Evolutionary conservation across 1,140 invertebrate species (phyloP).

Genomic region (Conus ventricosus): DNA sequence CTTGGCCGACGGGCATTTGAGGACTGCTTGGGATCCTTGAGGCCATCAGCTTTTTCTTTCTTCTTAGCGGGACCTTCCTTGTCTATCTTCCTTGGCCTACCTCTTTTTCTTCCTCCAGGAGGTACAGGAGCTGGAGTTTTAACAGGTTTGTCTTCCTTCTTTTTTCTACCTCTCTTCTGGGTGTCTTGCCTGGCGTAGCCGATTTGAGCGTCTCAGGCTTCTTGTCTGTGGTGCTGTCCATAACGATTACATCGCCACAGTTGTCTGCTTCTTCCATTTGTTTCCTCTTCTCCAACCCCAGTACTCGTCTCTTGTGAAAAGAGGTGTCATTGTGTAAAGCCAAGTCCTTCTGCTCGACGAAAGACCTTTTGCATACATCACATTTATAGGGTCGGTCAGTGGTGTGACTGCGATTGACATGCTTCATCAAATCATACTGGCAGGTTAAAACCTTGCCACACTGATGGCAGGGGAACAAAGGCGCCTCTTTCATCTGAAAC

Average conservation of each 20-base stretch:
- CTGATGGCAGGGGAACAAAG: conserved; percentile 61
- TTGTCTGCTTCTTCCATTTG: neutral
- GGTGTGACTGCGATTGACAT: conserved; percentile 52
- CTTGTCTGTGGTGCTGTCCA: conserved; percentile 15
- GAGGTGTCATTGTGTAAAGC: conserved; percentile 43
- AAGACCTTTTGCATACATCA: conserved; percentile 50
- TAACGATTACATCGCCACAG: neutral
- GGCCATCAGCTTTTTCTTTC: neutral
- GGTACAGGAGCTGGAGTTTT: too few species aligned
- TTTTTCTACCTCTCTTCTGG: conserved; percentile 12
- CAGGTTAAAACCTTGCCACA: conserved; percentile 54
- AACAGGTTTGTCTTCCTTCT: conserved; percentile 11
- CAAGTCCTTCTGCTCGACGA: conserved; percentile 47
- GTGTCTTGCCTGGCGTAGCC: neutral
- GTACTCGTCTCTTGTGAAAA: conserved; percentile 29
- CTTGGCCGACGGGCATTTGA: neutral
- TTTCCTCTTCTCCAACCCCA: neutral
- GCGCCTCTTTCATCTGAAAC: conserved; percentile 24
- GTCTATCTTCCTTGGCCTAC: neutral
- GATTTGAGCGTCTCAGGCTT: conserved; percentile 1
- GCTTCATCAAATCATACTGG: conserved; percentile 51
- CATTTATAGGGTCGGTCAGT: conserved; percentile 53
- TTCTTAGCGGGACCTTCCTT: neutral
- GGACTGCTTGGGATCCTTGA: neutral
- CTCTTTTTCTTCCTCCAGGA: neutral